Percentiles rank a stretch among this genome's conserved stretches.
phyloP scores from a whole-genome alignment of 2,888 invertebrate species.

The Drosophila suboccidentalis region DNA sequence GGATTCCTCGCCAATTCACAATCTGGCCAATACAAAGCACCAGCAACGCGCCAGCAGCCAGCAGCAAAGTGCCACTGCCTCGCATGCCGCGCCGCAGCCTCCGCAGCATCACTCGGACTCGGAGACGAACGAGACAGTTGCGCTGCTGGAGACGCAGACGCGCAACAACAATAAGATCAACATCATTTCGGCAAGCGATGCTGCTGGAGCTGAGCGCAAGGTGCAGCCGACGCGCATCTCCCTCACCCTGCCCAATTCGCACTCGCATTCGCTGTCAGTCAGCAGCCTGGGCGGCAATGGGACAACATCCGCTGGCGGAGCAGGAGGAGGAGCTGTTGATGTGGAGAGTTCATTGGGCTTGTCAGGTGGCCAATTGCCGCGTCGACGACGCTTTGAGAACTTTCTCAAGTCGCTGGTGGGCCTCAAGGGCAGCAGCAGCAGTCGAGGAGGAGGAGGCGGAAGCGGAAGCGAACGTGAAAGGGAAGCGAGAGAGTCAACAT shows the following conservation, averaged over 20 bases:
- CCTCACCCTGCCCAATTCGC: constrained; percentile 37
- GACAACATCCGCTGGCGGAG: constrained; percentile 19
- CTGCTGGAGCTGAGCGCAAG: constrained; percentile 58
- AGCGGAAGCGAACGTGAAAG: constrained; percentile 37
- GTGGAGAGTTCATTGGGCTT: constrained; percentile 81
- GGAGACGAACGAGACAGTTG: constrained; percentile 83
- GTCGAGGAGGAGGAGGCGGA: constrained; percentile 8
- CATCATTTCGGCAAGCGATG: constrained; percentile 78
- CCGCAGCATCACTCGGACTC: constrained; percentile 47
- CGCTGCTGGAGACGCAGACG: constrained; percentile 84
- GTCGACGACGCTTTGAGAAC: constrained; percentile 85
- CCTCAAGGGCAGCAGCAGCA: constrained; percentile 71
- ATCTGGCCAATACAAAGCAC: constrained; percentile 85
- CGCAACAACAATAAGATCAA: constrained; percentile 83
- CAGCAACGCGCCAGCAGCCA: constrained; percentile 80
- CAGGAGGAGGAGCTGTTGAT: constrained; percentile 38
- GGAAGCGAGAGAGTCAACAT: constrained; percentile 21
- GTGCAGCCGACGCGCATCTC: constrained; percentile 49
- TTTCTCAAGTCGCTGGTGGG: constrained; percentile 85
- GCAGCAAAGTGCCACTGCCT: constrained; percentile 69
- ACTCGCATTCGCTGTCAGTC: constrained; percentile 45
- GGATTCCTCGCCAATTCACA: constrained; percentile 86
- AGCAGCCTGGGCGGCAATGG: constrained; percentile 52
- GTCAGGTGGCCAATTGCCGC: constrained; percentile 83
- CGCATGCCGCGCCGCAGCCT: constrained; percentile 59